A percentile compares a stretch with the other conserved stretches of the same genome.
Conservation (phyloP, 2,113 vertebrate genomes). For the Tricholaema leucomelas region DNA sequence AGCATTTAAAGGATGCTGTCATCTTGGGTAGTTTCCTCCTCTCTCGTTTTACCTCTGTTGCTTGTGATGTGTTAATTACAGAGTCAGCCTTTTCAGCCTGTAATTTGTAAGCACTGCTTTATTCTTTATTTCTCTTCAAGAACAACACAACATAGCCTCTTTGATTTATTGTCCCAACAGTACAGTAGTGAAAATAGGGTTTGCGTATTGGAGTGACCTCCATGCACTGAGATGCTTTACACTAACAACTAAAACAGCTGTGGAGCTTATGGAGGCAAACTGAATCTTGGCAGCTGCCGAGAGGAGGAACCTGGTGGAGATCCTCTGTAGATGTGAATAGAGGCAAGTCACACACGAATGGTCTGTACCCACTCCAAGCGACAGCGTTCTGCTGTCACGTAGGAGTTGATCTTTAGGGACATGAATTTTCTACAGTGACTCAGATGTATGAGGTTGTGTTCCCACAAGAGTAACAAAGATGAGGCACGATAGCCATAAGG, state of each 20-base stretch:
- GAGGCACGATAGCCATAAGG: not conserved
- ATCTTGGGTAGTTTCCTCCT: not conserved
- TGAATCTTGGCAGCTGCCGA: not conserved
- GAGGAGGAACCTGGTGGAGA: not conserved
- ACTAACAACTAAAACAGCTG: not conserved
- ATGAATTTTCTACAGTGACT: not conserved
- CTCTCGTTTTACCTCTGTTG: not conserved
- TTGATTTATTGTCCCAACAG: not conserved
- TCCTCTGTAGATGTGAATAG: not conserved
- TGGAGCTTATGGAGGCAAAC: not conserved
- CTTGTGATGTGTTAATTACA: not conserved
- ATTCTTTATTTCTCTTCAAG: not conserved
- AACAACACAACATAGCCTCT: not conserved
- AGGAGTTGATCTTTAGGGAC: not conserved
- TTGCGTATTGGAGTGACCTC: not conserved
- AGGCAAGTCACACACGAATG: not conserved
- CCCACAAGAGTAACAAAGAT: not conserved
- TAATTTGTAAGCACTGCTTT: not conserved
- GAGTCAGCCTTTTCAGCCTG: not conserved
- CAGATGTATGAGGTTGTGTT: not conserved
- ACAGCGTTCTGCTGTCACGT: fast-evolving
- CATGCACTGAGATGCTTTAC: not conserved
- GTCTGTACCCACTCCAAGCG: not conserved
- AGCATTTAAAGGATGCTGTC: not conserved
- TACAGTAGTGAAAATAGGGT: not conserved